Conservation (phyloP, 1,140 invertebrate species). For the Drosophila neocordata region DNA sequence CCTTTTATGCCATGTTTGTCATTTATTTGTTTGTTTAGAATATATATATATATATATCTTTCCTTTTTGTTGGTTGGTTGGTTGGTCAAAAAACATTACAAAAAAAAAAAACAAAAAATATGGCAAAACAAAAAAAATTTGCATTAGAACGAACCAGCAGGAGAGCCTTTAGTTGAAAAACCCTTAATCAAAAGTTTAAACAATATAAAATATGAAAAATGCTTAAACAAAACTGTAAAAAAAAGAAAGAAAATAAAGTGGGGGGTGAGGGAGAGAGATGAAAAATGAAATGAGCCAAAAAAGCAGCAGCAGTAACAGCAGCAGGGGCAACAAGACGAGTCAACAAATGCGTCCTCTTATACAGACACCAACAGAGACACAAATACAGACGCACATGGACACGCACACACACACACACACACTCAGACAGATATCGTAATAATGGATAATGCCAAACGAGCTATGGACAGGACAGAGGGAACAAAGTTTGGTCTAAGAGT, state of each 20-base stretch:
- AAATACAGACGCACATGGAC: background rate
- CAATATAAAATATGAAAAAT: conserved; percentile 72
- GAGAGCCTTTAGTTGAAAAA: conserved; percentile 44
- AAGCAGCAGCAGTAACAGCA: background rate
- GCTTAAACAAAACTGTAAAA: conserved; percentile 35
- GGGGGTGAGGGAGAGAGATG: background rate
- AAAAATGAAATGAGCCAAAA: conserved; percentile 10
- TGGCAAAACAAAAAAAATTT: conserved; percentile 51
- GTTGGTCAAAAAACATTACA: conserved; percentile 59
- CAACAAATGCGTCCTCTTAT: background rate
- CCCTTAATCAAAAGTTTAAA: conserved; percentile 78
- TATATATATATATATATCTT: conserved; percentile 12
- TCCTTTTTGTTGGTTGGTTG: conserved; percentile 41
- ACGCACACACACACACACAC: conserved; percentile 17
- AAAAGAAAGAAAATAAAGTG: conserved; percentile 33
- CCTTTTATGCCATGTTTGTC: conserved; percentile 73
- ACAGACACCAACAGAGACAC: conserved; percentile 7
- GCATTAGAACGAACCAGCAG: conserved; percentile 52
- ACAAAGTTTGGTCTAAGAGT: conserved; percentile 12
- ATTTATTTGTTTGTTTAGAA: conserved; percentile 70
- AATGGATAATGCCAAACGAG: conserved; percentile 52
- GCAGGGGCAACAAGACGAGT: background rate
- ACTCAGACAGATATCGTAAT: conserved; percentile 60
- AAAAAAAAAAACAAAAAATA: conserved; percentile 14
- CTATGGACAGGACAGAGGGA: conserved; percentile 15